phyloP scores from a whole-genome alignment of 2,113 vertebrate species.

The Pavo muticus region DNA sequence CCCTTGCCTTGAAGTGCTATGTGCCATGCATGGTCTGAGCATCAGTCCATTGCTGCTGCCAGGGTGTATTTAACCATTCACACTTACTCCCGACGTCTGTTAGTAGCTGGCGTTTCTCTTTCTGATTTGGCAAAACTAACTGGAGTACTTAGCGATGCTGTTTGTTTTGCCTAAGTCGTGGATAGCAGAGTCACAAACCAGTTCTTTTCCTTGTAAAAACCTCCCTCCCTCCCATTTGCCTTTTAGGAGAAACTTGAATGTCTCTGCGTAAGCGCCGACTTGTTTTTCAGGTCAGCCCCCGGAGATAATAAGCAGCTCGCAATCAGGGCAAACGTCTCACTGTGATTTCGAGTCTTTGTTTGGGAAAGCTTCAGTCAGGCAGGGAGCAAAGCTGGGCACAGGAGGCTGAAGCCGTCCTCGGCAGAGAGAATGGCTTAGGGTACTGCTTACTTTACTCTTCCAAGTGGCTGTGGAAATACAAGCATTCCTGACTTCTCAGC shows the following conservation, averaged over 20 bases:
- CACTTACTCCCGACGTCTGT: not conserved
- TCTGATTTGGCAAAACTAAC: not conserved
- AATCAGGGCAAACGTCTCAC: slow-evolving; percentile 55
- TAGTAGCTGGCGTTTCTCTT: not conserved
- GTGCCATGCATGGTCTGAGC: not conserved
- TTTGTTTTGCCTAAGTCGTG: slow-evolving; percentile 51
- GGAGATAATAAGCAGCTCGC: slow-evolving; percentile 57
- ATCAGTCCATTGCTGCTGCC: not conserved
- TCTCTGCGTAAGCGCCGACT: slow-evolving; percentile 35
- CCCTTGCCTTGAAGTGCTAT: not conserved
- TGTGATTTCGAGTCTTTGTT: slow-evolving; percentile 59
- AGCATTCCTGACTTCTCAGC: slow-evolving; percentile 43
- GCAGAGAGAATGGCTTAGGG: slow-evolving; percentile 54
- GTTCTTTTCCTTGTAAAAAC: slow-evolving; percentile 31
- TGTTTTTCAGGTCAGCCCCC: slow-evolving; percentile 63
- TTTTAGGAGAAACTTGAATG: slow-evolving; percentile 47
- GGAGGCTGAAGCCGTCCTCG: not conserved
- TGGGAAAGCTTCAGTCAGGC: slow-evolving; percentile 42
- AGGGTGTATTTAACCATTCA: not conserved
- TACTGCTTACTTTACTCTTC: slow-evolving; percentile 40
- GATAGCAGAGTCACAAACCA: not conserved
- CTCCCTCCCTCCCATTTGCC: slow-evolving; percentile 24
- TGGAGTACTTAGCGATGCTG: slow-evolving; percentile 27
- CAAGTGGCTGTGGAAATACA: slow-evolving; percentile 64
- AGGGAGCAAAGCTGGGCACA: not conserved